phyloP scores from a whole-genome alignment of 2,113 vertebrate genomes.

The Furnarius figulus region DNA sequence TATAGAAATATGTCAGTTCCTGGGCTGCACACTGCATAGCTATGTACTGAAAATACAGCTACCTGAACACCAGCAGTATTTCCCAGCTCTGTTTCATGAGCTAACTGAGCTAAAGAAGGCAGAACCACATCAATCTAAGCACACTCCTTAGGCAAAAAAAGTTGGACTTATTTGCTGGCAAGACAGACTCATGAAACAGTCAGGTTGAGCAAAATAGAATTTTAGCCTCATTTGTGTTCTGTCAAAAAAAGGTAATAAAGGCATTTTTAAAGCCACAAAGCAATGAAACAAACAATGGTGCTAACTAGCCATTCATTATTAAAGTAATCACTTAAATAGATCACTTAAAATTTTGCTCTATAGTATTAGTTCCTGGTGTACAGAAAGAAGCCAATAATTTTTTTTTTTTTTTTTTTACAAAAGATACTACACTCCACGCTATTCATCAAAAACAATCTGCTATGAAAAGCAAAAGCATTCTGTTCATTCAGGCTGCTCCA shows the following conservation, averaged over 20 bases:
- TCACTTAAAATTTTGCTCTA: background rate
- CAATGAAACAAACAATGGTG: background rate
- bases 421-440: background rate
- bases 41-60: background rate
- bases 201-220: background rate
- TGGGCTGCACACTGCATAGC: background rate
- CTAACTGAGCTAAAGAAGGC: slow-evolving; percentile 33
- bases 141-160: background rate
- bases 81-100: background rate
- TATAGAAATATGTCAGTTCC: slow-evolving; percentile 42
- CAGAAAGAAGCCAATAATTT: background rate
- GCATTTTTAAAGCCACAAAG: background rate
- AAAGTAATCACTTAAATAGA: background rate
- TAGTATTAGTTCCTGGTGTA: background rate
- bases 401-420: background rate
- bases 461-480: slow-evolving; percentile 3
- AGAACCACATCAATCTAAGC: slow-evolving; percentile 19
- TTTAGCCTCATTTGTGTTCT: background rate
- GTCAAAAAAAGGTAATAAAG: background rate
- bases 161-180: background rate
- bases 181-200: background rate
- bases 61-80: slow-evolving; percentile 31
- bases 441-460: background rate
- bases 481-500: background rate
- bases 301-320: background rate